Conservation (phyloP, 2,888 invertebrate species). For the Druceiella hillmani region DNA sequence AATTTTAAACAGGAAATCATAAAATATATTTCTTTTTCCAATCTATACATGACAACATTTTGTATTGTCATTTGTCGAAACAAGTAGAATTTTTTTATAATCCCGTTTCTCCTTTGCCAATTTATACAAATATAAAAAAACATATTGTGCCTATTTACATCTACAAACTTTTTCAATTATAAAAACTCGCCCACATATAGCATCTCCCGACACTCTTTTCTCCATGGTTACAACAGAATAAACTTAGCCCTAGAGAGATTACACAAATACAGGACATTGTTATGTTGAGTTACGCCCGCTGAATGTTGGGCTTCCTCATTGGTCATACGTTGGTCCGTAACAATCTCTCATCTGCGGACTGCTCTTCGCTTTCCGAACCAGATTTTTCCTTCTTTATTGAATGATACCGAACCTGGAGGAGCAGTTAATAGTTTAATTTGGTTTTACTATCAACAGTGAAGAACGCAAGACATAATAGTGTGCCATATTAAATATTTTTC, state of each 20-base stretch:
- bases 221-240: background rate
- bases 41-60: too few species aligned
- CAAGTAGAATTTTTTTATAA: too few species aligned
- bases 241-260: background rate
- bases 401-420: conserved; percentile 55
- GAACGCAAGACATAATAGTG: conserved; percentile 5
- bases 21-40: too few species aligned
- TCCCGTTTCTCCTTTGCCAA: too few species aligned
- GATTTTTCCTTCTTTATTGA: conserved; percentile 54
- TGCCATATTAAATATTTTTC: too few species aligned
- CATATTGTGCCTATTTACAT: too few species aligned
- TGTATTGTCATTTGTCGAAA: too few species aligned
- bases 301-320: conserved; percentile 34
- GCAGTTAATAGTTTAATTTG: conserved; percentile 28
- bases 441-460: conserved; percentile 1
- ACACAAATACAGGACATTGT: conserved; percentile 27
- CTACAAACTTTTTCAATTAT: too few species aligned
- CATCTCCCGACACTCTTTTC: too few species aligned
- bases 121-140: too few species aligned
- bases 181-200: too few species aligned
- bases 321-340: conserved; percentile 53
- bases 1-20: too few species aligned
- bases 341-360: conserved; percentile 60
- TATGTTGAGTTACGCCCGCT: conserved; percentile 36
- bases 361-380: conserved; percentile 59